Evolutionary conservation across 1,140 invertebrate genomes (phyloP).

Genomic region (Drosophila virilis): DNA sequence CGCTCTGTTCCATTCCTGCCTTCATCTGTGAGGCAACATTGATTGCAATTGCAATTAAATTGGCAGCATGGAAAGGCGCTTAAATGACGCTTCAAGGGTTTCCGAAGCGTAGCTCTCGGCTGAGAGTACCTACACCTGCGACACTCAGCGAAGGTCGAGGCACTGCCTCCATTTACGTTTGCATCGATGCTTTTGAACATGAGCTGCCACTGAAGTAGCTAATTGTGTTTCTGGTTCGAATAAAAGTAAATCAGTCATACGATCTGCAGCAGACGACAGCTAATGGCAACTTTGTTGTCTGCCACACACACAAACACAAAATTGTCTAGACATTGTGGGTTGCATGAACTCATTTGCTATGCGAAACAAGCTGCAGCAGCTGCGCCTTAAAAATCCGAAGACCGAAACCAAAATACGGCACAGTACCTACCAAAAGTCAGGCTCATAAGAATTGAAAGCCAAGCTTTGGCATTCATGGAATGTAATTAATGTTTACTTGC

Average conservation of each 20-base stretch:
- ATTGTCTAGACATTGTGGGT: conserved; percentile 55
- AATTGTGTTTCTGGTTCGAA: conserved; percentile 12
- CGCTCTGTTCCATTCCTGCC: too few relatives aligned
- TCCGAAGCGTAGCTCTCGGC: neutral
- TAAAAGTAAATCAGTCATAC: conserved; percentile 43
- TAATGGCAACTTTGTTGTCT: conserved; percentile 35
- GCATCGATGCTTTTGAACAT: conserved; percentile 3
- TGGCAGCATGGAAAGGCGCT: conserved; percentile 43
- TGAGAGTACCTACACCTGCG: conserved; percentile 15
- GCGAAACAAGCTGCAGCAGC: conserved; percentile 16
- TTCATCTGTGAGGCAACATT: conserved; percentile 21
- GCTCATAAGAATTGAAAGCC: conserved; percentile 35
- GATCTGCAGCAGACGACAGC: conserved; percentile 24
- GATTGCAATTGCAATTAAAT: conserved; percentile 54
- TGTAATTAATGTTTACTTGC: conserved; percentile 55
- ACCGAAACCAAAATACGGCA: conserved; percentile 9
- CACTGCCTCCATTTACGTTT: conserved; percentile 5
- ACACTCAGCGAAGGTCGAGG: neutral
- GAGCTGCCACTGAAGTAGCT: conserved; percentile 2
- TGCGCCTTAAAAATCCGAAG: conserved; percentile 23
- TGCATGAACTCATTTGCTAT: conserved; percentile 45
- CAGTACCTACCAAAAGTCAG: conserved; percentile 12
- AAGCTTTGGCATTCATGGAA: conserved; percentile 14
- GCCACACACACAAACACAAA: neutral
- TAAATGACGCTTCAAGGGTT: conserved; percentile 29